Evolutionary conservation across 1,140 invertebrate species (phyloP).

Genomic region (Drosophila quadrilineata): DNA sequence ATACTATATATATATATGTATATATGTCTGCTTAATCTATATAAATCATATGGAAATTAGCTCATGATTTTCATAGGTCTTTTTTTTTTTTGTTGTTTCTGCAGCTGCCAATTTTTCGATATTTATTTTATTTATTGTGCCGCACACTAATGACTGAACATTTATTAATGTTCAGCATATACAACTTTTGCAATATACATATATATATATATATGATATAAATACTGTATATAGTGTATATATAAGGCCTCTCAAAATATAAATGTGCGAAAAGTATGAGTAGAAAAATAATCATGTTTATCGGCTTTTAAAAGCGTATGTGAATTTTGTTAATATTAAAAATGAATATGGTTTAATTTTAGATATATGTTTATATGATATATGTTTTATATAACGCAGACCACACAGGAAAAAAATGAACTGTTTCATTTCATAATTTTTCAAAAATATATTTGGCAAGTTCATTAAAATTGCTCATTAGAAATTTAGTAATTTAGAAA

Average conservation of each 20-base stretch:
- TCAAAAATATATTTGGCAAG: too few relatives aligned
- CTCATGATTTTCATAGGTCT: slow-evolving; percentile 43
- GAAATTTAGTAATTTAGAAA: too few relatives aligned
- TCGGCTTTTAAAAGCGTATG: slow-evolving; percentile 55
- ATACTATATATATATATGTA: slow-evolving; percentile 26
- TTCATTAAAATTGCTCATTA: too few relatives aligned
- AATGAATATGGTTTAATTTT: too few relatives aligned
- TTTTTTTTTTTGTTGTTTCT: slow-evolving; percentile 6
- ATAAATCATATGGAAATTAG: slow-evolving; percentile 71
- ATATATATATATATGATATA: not conserved
- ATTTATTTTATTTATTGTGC: slow-evolving; percentile 62
- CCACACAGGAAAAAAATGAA: too few relatives aligned
- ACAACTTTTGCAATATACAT: slow-evolving; percentile 9
- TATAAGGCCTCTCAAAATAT: slow-evolving; percentile 50
- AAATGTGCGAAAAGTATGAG: slow-evolving; percentile 30
- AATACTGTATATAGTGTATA: slow-evolving; percentile 20
- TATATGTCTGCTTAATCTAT: slow-evolving; percentile 28
- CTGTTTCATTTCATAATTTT: too few relatives aligned
- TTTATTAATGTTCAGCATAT: slow-evolving; percentile 54
- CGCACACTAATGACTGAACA: slow-evolving; percentile 63
- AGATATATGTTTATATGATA: not conserved
- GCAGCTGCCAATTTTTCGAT: slow-evolving; percentile 28
- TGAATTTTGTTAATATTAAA: too few relatives aligned
- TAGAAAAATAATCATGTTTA: slow-evolving; percentile 39
- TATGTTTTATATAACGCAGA: too few relatives aligned